Base-by-base conservation (phyloP, 2,797 vertebrate genomes). In the Ciconia nigra region DNA sequence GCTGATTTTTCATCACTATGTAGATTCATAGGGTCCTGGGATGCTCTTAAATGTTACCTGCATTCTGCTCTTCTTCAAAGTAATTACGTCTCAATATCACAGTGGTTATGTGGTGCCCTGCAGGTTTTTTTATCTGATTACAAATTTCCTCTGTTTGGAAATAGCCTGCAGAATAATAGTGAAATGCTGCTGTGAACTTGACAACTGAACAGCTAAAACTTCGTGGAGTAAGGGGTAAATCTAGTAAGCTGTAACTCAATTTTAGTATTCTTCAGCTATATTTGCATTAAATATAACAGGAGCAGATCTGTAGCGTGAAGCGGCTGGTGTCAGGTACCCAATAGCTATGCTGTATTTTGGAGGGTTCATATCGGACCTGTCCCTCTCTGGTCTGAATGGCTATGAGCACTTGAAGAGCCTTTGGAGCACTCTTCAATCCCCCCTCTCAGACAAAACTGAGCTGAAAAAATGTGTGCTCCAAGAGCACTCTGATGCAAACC, bases 401-500 rank as follows among this genome's bases (percentile, higher is more conserved):
- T 61, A 25, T 13, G 33, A 88, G 62, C 11, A 25, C 46, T 69
- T 37, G 17, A 26, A 83, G 31, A 87, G 28, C 13, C 7, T 69
- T 57, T 57, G 7, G 25, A 0, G 1, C 8, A 7, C n/a, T 59
- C 28, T 72, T 90, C 58, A 47, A 8, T 35, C 11, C 9, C 46
- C 33, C 47, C 22, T 57, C n/a, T 19, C 15, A 52, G 44, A 52
- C 22, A 71, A 84, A 91, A 63, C 10, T 18, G 49, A 70, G 15
- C 51, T 67, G n/a, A 62, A 81, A 73, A 78, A 66, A 20, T 7
- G 3, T 19, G 49, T 57, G 19, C 9, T 83, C 37, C 57, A 61
- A 55, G 57, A 58, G 28, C 19, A 20, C 7, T 6, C 14, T 52
- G 67, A 18, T 16, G 22, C 0, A 0, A 44, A 41, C 19, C 13